These are phyloP conservation scores for Fringilla coelebs DNA, from an alignment of 2,797 vertebrate species.

Conservation along the genomic window DNA sequence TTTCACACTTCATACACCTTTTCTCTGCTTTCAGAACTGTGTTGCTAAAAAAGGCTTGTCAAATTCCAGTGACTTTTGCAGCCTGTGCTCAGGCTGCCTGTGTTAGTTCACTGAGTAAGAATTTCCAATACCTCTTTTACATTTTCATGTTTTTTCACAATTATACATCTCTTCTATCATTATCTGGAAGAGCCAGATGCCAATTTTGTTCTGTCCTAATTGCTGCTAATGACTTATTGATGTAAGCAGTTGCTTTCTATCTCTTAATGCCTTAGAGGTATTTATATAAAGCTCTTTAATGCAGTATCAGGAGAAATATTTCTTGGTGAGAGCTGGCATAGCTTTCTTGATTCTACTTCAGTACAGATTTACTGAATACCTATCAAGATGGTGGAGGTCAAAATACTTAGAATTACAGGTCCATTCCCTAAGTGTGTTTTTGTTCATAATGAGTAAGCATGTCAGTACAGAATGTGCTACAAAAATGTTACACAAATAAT, in stretches of 20 bases:
- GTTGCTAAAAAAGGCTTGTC: neutral
- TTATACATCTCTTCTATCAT: neutral
- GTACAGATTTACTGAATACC: neutral
- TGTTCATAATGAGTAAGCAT: neutral
- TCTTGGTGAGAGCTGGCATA: neutral
- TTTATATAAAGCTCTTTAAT: neutral
- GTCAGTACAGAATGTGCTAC: neutral
- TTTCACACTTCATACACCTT: constrained; percentile 6
- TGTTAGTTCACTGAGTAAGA: neutral
- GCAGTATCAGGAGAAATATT: neutral
- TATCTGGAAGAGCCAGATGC: neutral
- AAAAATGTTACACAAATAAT: neutral
- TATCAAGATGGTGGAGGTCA: neutral
- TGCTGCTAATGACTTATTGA: constrained; percentile 14
- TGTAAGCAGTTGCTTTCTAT: neutral
- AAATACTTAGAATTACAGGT: neutral
- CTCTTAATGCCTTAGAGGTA: neutral
- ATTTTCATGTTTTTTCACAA: neutral
- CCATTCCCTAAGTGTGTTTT: neutral
- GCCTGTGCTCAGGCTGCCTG: neutral
- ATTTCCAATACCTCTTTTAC: constrained; percentile 35
- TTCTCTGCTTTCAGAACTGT: constrained; percentile 1
- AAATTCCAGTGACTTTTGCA: constrained; percentile 12
- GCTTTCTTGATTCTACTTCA: neutral
- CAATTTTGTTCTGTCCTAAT: constrained; percentile 37